Conservation (phyloP, 1,140 invertebrate genomes). For the Papilio dardanus region DNA sequence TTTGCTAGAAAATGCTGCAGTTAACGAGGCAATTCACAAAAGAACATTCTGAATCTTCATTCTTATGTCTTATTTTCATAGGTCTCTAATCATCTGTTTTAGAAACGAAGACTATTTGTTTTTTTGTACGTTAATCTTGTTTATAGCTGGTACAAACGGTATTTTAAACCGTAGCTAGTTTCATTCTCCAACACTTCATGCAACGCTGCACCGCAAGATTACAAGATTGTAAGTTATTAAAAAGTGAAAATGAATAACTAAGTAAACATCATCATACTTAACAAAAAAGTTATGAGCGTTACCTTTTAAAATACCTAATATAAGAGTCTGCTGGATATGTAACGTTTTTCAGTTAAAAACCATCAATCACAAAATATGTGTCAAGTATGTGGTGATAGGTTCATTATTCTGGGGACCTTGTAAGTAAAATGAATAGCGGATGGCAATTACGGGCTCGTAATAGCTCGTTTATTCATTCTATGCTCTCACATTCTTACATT, state of each 20-base stretch:
- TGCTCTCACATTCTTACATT: not conserved
- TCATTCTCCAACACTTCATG: conserved; percentile 5
- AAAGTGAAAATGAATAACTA: conserved; percentile 20
- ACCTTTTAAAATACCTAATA: not conserved
- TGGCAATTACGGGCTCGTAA: conserved; percentile 18
- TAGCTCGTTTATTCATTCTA: conserved; percentile 12
- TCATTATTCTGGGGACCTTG: conserved; percentile 12
- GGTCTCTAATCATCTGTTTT: not conserved
- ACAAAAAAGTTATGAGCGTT: not conserved
- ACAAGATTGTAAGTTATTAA: conserved; percentile 11
- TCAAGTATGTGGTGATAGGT: conserved; percentile 15
- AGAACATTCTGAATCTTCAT: not conserved
- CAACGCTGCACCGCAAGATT: not conserved
- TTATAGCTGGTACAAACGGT: not conserved
- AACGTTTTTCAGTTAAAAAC: not conserved
- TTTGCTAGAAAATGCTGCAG: not conserved
- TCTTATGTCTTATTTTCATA: not conserved
- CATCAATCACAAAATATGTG: conserved; percentile 14
- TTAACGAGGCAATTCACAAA: not conserved
- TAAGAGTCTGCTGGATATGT: not conserved
- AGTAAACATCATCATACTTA: not conserved
- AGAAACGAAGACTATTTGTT: not conserved
- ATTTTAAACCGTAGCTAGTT: not conserved
- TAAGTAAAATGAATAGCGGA: not conserved
- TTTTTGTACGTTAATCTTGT: not conserved